phyloP scores from a whole-genome alignment of 2,888 invertebrate species.

The Dolichomitus sp. region DNA sequence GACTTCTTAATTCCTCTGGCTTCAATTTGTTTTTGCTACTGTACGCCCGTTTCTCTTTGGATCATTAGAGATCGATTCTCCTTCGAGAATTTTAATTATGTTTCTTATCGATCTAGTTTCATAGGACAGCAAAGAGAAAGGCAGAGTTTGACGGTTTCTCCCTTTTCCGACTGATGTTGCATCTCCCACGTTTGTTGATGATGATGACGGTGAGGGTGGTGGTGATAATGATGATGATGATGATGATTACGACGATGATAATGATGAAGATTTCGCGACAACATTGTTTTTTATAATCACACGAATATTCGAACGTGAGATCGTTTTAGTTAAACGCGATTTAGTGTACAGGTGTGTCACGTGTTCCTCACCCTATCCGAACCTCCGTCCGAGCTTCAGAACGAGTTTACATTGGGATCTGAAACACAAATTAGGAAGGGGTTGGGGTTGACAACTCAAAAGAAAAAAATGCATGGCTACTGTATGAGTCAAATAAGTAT shows the following conservation, averaged over 20 bases:
- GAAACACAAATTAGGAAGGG: conserved; percentile 85
- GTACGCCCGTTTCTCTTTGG: neutral
- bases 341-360: conserved; percentile 34
- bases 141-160: conserved; percentile 5
- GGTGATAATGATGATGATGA: conserved; percentile 36
- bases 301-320: conserved; percentile 40
- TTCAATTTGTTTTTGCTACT: neutral
- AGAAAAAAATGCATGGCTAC: conserved; percentile 70
- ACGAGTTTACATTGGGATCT: conserved; percentile 76
- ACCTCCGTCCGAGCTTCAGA: conserved; percentile 73
- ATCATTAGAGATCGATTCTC: neutral
- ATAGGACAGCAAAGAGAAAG: neutral
- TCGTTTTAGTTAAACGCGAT: conserved; percentile 5
- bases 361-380: conserved; percentile 58
- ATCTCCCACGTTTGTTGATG: conserved; percentile 54
- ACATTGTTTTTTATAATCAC: conserved; percentile 58
- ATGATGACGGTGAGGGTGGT: conserved; percentile 41
- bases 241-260: conserved; percentile 32
- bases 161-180: conserved; percentile 50
- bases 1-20: neutral
- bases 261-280: conserved; percentile 46
- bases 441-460: conserved; percentile 84
- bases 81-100: neutral
- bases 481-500: conserved; percentile 55
- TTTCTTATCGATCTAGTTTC: conserved; percentile 31